Base-by-base conservation (phyloP, 2,797 vertebrate species). In the Muscicapa striata region DNA sequence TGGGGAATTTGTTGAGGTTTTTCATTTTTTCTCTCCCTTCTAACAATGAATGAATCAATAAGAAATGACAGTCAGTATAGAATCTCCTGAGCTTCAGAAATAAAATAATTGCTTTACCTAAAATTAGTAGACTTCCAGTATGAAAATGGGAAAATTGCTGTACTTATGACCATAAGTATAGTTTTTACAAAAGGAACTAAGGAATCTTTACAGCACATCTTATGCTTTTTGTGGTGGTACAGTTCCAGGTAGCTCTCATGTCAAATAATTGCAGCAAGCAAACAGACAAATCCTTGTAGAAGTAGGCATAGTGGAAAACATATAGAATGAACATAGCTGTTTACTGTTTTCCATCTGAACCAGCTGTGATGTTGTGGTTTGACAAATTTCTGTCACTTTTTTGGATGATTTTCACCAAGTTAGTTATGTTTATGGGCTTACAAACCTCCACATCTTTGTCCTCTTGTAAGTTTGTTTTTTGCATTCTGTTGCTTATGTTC, bases 1-100 rank as follows among this genome's bases (percentile, higher is more conserved):
- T 3, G 2, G 2, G 22, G 6, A 69, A 57, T 14, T 30, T 61
- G 1, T 19, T 32, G 9, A 5, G 2, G 0, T 13, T 59, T 55
- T 38, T 4, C 0, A 16, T 26, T 22, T 54, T 27, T 14, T 4
- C 8, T 46, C 11, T 27, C 23, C 1, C 3, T 4, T 70, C 10
- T 69, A 55, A 54, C 3, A 69, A 73, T 4, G 7, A 66, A 21
- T 34, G 20, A 73, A 38, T 45, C 23, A 46, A 38, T 43, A 80
- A 85, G 12, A 46, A 43, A 46, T 59, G 4, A 17, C 11, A 45
- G 1, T 3, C 24, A 43, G 5, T 32, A 34, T 5, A n/a, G 3
- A 43, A 30, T 5, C 52, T 63, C 36, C 7, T 7, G 5, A 68
- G 8, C 11, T 68, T 85, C 13, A 34, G 49, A 79, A 79, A 41